Base-by-base conservation (phyloP, 2,888 invertebrate genomes). In the Pandemis corylana region DNA sequence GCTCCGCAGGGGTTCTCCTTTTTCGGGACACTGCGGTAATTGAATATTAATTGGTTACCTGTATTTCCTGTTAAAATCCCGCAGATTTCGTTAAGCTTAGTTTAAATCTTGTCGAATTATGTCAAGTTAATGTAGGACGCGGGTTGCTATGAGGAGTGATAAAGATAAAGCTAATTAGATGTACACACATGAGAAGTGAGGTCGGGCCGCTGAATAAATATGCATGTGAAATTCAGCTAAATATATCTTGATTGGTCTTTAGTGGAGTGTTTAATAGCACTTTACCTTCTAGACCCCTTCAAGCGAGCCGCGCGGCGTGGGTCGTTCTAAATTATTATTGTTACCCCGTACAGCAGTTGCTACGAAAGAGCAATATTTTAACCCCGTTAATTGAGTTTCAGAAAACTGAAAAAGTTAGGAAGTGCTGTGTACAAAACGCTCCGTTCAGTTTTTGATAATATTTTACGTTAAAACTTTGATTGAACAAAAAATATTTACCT, bases 241-340 rank as follows among this genome's bases (percentile, higher is more conserved):
- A 71, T 71, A 71, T 71, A 42, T 44, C 53, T 56, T 70, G 51
- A 36, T 12, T 41, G 41, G 53, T 53, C 44, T 20, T 46, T 46
- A 28, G 28, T 56, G 46, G 56, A 42, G 51, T n/a, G 36, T 53
- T 68, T 63, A 67, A 51, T 53, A 7, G 62, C 49, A 41, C 66
- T 71, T 49, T 49, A 61, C 44, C 41, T 68, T 63, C 28, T 13
- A 62, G 42, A 51, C 61, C 53, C 12, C 62, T 62, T 62, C 41
- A 62, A 12, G 53, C 67, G 10, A 6, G 44, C 44, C 36, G 49
- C 13, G n/a, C 13, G 51, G 49, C 42, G 49, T n/a, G 13, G 61
- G 36, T 65, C 66, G 28, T 9, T n/a, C 20, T 61, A 41, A 67
- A 66, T 66, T 72, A 44, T 72, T 67, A 72, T 72, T 62, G 20